Evolutionary conservation across 2,797 vertebrate species (phyloP), one percentile per base, ranked within the genome.

Genomic region (Channa striata): DNA sequence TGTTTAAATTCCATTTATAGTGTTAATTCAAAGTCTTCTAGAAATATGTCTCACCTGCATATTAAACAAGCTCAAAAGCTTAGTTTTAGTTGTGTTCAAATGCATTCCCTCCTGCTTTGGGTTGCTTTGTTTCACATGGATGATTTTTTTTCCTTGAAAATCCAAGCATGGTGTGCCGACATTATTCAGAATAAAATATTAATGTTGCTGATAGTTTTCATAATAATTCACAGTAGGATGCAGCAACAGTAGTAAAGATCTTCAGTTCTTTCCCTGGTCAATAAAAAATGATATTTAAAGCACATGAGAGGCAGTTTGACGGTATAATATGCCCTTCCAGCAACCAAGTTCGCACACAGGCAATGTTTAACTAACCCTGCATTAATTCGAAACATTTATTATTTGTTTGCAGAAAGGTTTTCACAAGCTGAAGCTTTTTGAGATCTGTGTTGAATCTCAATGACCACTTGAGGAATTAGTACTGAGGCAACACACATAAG

Each of bases 131-230:
- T 83, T 80, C 58, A 72, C 62, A 74, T 83, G 37, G 43, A 68
- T 74, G 63, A 59, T 58, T 84, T 6, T 30, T n/a, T 69, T 58
- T 65, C 37, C 72, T 80, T 46, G 49, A 52, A 25, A 59, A 47
- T 76, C 65, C 56, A 57, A 34, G 49, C 53, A 30, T 39, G 1
- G 37, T 74, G 65, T 42, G 47, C 44, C 74, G 86, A 63, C 59
- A 79, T 87, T 84, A 87, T 91, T 87, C 54, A 87, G 60, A 33
- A 61, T 44, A 30, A 63, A 64, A 68, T 50, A 88, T 87, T 51
- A 70, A 70, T 64, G 36, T 57, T 64, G 49, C 77, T 49, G 72
- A 78, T 77, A 37, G 71, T 68, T 82, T 64, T 50, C 56, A 46
- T 42, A 75, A n/a, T 56, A 63, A 57, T 61, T 72, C 51, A 72